Evolutionary conservation across 2,888 invertebrate species (phyloP).

Genomic region (Ochropleura plecta): DNA sequence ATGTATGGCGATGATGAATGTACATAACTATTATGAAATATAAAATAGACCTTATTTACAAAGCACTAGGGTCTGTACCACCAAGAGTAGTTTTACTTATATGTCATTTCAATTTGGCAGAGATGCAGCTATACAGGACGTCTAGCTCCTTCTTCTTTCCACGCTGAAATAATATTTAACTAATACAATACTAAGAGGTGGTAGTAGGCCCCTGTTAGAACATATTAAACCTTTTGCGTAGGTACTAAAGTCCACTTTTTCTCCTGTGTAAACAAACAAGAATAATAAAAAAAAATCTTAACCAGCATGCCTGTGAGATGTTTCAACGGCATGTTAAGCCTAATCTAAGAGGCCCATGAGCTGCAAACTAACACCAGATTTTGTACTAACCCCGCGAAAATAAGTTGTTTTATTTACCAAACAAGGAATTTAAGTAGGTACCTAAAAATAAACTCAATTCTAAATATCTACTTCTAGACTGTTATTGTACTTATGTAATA

Average conservation of each 20-base stretch:
- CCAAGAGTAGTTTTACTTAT: not conserved
- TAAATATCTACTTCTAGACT: slow-evolving; percentile 21
- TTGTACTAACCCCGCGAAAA: too few species aligned
- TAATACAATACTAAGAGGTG: not conserved
- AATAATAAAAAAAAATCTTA: too few species aligned
- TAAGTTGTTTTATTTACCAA: slow-evolving; percentile 3
- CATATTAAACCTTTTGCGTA: not conserved
- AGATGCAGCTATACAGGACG: not conserved
- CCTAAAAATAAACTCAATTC: slow-evolving; percentile 7
- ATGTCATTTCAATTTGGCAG: not conserved
- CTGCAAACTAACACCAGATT: too few species aligned
- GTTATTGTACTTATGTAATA: slow-evolving; percentile 49
- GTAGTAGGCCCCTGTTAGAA: slow-evolving; percentile 2
- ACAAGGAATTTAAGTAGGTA: not conserved
- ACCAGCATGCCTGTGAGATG: too few species aligned
- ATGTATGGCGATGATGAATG: slow-evolving; percentile 19
- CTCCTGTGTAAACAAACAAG: slow-evolving; percentile 1
- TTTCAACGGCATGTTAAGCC: too few species aligned
- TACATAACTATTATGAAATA: slow-evolving; percentile 39
- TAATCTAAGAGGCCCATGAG: too few species aligned
- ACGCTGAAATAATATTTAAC: not conserved
- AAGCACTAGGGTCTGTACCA: not conserved
- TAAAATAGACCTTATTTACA: slow-evolving; percentile 9
- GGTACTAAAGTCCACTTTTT: slow-evolving; percentile 13
- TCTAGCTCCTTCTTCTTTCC: not conserved